phyloP scores from a whole-genome alignment of 2,113 vertebrate species.

The Trematocara unimaculatum region DNA sequence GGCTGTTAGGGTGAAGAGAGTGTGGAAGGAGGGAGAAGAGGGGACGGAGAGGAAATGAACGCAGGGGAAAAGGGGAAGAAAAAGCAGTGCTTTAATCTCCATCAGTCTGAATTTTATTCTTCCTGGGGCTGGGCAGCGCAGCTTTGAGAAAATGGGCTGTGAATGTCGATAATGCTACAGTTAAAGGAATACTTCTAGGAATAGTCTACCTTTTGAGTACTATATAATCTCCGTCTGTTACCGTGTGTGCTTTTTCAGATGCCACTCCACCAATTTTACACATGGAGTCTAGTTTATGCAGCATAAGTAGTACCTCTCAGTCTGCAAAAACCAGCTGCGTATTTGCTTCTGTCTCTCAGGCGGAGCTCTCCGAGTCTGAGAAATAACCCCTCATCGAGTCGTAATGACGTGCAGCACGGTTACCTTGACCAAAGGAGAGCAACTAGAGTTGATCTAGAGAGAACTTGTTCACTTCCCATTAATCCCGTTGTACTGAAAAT shows the following conservation, averaged over 20 bases:
- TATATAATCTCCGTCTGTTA: neutral
- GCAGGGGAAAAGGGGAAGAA: neutral
- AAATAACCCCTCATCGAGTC: neutral
- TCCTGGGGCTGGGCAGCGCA: neutral
- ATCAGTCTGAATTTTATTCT: conserved; percentile 8
- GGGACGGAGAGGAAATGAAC: neutral
- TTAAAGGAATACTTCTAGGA: neutral
- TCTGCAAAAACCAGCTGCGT: neutral
- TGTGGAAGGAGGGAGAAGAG: neutral
- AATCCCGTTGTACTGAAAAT: neutral
- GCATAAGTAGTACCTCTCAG: neutral
- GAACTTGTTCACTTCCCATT: neutral
- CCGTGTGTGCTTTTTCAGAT: neutral
- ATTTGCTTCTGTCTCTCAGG: neutral
- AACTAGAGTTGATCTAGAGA: neutral
- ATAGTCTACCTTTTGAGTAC: neutral
- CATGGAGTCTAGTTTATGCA: neutral
- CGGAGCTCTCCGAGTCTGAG: neutral
- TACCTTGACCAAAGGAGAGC: neutral
- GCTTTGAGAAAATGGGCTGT: neutral
- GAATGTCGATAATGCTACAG: neutral
- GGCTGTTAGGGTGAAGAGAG: conserved; percentile 38
- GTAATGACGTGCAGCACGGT: neutral
- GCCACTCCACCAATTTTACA: neutral
- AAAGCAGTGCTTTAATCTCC: conserved; percentile 32